Evolutionary conservation across 2,888 invertebrate species (phyloP).

Genomic region (Tortricodes alternella): DNA sequence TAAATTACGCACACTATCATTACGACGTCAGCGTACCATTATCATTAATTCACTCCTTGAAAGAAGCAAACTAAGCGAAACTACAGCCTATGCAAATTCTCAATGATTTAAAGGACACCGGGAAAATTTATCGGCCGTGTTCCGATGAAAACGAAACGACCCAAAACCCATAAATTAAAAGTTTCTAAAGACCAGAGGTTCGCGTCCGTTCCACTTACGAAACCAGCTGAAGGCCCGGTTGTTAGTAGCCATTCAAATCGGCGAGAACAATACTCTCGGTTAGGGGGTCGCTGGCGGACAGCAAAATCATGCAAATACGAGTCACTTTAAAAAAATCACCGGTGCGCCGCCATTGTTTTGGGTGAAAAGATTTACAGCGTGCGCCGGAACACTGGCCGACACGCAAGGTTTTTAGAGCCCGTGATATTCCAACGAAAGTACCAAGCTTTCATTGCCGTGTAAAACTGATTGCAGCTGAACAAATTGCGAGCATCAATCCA

Average conservation of each 20-base stretch:
- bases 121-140: conserved; percentile 19
- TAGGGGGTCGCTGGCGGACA: conserved; percentile 60
- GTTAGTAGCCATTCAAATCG: conserved; percentile 70
- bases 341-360: conserved; percentile 58
- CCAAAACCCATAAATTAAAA: conserved; percentile 50
- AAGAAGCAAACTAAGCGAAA: background rate
- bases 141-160: conserved; percentile 30
- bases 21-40: conserved; percentile 12
- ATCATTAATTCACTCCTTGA: conserved; percentile 7
- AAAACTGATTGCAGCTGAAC: conserved; percentile 12
- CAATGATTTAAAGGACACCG: conserved; percentile 9
- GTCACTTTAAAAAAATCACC: conserved; percentile 63
- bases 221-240: conserved; percentile 61
- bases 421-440: too few relatives aligned
- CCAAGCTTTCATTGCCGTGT: background rate
- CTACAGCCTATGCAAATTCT: conserved; percentile 11
- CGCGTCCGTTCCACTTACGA: conserved; percentile 67
- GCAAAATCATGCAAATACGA: conserved; percentile 66
- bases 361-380: conserved; percentile 55
- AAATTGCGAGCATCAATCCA: conserved; percentile 19
- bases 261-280: conserved; percentile 68
- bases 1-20: conserved; percentile 19
- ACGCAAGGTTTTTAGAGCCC: too few relatives aligned
- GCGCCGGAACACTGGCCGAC: too few relatives aligned
- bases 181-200: conserved; percentile 56